Evolutionary conservation across 2,797 vertebrate species (phyloP).

Genomic region (Alectoris magna): DNA sequence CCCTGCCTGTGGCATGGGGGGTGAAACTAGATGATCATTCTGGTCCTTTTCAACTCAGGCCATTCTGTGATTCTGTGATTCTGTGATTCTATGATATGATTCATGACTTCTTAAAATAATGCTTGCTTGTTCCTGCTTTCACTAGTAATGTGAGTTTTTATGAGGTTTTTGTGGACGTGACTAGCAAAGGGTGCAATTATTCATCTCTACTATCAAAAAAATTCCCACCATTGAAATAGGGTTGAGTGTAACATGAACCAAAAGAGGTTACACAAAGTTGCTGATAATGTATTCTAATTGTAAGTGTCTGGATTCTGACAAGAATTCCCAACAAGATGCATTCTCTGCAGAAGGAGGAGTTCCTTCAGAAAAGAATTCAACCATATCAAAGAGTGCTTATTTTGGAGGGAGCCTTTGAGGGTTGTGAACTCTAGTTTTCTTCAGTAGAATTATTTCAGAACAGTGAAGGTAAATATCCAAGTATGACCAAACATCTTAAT

Average conservation of each 20-base stretch:
- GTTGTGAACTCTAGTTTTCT: neutral
- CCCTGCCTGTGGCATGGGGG: no score
- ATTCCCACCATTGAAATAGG: accelerated
- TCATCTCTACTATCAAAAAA: neutral
- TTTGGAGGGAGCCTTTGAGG: neutral
- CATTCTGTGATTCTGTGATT: no score
- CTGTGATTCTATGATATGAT: no score
- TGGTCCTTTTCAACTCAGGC: no score
- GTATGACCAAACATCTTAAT: neutral
- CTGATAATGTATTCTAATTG: neutral
- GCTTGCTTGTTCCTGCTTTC: neutral
- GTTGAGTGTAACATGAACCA: neutral
- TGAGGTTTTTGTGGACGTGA: neutral
- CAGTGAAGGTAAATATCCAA: neutral
- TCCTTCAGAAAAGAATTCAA: neutral
- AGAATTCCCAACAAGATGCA: neutral
- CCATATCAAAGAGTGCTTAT: neutral
- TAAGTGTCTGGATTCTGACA: no score
- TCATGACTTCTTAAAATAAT: neutral
- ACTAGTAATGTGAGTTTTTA: neutral
- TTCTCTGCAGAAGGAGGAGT: neutral
- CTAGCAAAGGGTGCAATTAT: neutral
- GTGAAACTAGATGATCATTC: no score
- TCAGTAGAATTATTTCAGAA: neutral
- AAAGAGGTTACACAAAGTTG: neutral